These are phyloP conservation scores for Cichladusa arquata DNA, from an alignment of 2,113 vertebrate genomes.

Conservation along the genomic window DNA sequence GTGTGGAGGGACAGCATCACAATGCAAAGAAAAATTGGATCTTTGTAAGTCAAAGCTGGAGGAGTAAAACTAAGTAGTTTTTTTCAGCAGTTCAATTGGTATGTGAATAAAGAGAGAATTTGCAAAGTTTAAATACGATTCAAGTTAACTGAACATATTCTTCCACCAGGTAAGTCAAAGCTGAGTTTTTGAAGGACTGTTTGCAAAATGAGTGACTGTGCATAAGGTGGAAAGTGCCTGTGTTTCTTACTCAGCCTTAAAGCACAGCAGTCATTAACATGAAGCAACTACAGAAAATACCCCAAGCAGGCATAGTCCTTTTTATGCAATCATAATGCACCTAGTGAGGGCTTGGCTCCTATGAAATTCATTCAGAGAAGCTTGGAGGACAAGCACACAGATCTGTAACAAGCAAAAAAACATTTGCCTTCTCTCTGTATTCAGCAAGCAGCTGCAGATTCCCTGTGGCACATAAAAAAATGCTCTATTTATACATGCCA, in stretches of 20 bases:
- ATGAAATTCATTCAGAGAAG: neutral
- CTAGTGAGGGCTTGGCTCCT: neutral
- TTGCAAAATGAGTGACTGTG: neutral
- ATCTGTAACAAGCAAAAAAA: neutral
- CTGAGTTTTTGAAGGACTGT: neutral
- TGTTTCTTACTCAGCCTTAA: neutral
- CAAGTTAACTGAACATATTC: neutral
- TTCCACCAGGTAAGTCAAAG: neutral
- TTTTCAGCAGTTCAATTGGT: neutral
- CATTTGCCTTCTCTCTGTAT: conserved; percentile 24
- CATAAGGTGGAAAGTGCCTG: neutral
- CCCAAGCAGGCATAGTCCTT: neutral
- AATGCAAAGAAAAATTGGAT: rapidly evolving
- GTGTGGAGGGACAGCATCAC: neutral
- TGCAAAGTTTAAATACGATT: neutral
- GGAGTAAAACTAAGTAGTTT: neutral
- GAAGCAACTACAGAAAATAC: neutral
- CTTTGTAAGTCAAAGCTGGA: neutral
- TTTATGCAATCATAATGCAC: neutral
- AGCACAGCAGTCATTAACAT: neutral
- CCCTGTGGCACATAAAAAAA: neutral
- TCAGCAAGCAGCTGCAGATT: conserved; percentile 40
- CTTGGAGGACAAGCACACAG: neutral
- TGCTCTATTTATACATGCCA: neutral
- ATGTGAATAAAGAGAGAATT: neutral